phyloP scores from a whole-genome alignment of 2,888 invertebrate species.

The Aporophyla nigra region DNA sequence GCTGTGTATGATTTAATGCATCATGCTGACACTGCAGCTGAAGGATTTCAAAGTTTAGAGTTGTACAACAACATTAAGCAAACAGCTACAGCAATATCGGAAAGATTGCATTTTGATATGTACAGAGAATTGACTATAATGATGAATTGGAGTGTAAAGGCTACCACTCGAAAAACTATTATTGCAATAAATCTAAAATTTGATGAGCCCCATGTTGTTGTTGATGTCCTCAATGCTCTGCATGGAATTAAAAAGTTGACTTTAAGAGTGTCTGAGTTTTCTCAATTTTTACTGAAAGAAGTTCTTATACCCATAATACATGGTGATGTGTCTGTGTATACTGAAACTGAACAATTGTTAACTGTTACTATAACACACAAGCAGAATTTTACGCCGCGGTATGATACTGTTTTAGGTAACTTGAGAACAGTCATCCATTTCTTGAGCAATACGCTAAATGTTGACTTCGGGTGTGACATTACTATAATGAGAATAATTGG shows the following conservation, averaged over 20 bases:
- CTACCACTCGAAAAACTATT: slow-evolving; percentile 75
- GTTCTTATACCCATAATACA: slow-evolving; percentile 91
- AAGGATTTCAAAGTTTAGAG: slow-evolving; percentile 89
- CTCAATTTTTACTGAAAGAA: slow-evolving; percentile 90
- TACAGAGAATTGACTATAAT: slow-evolving; percentile 87
- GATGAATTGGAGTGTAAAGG: slow-evolving; percentile 82
- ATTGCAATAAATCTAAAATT: slow-evolving; percentile 82
- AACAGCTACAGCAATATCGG: slow-evolving; percentile 85
- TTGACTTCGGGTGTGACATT: slow-evolving; percentile 82
- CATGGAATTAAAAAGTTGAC: slow-evolving; percentile 82
- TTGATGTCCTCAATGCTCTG: slow-evolving; percentile 84
- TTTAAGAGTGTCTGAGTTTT: slow-evolving; percentile 90
- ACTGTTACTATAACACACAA: slow-evolving; percentile 83
- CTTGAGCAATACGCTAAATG: slow-evolving; percentile 90
- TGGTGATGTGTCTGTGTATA: slow-evolving; percentile 83
- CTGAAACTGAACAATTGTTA: slow-evolving; percentile 79
- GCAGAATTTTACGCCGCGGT: slow-evolving; percentile 83
- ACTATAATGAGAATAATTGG: slow-evolving; percentile 91
- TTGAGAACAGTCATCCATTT: slow-evolving; percentile 91
- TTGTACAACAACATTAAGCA: slow-evolving; percentile 87
- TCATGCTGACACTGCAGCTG: slow-evolving; percentile 84
- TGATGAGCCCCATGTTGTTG: slow-evolving; percentile 72
- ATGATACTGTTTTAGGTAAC: slow-evolving; percentile 91
- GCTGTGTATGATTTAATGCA: slow-evolving; percentile 87
- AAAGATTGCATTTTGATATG: slow-evolving; percentile 86